Conservation (phyloP, 2,888 invertebrate species). For the Drosophila sordidapex region DNA sequence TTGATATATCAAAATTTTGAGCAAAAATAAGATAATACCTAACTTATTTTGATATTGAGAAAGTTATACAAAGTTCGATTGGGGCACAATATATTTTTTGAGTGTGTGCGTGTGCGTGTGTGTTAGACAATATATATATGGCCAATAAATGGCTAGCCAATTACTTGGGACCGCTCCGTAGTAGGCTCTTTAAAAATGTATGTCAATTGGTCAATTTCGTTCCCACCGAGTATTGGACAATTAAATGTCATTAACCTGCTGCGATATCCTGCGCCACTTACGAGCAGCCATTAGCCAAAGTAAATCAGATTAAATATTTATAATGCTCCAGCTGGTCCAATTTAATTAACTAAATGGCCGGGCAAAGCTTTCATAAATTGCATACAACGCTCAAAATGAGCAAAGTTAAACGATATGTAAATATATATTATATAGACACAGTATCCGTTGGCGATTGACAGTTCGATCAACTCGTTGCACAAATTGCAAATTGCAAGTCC, state of each 20-base stretch:
- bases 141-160: conserved; percentile 50
- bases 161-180: conserved; percentile 27
- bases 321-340: conserved; percentile 37
- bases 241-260: conserved; percentile 77
- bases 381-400: conserved; percentile 62
- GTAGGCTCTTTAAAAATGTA: conserved; percentile 75
- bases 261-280: conserved; percentile 36
- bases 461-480: conserved; percentile 70
- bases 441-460: conserved; percentile 65
- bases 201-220: conserved; percentile 80
- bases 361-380: conserved; percentile 66
- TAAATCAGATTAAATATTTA: conserved; percentile 67
- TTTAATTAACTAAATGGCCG: conserved; percentile 74
- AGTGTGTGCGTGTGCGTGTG: neutral
- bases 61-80: neutral
- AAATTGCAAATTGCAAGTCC: conserved; percentile 36
- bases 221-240: conserved; percentile 52
- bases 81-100: neutral
- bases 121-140: neutral
- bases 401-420: conserved; percentile 43
- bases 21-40: no score
- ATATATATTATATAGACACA: conserved; percentile 26
- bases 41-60: neutral
- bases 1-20: neutral
- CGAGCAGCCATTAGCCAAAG: conserved; percentile 47